A percentile compares a stretch with the other conserved stretches of the same genome.
Evolutionary conservation across 2,888 invertebrate genomes (phyloP).

Genomic region (Scaptomyza reducta): DNA sequence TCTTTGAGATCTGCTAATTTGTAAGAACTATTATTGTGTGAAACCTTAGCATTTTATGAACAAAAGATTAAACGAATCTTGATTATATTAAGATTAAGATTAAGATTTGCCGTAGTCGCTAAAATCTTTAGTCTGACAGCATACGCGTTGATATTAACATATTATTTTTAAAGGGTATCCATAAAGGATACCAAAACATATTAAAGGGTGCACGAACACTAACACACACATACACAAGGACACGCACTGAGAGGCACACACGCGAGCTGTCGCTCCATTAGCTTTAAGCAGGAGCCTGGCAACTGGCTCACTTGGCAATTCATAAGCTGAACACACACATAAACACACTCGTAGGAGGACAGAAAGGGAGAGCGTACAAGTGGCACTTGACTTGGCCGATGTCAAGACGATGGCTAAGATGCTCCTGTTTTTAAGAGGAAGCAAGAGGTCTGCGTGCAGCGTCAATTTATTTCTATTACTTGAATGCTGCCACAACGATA

Average conservation of each 20-base stretch:
- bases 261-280: constrained; percentile 58
- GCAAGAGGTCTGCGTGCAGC: constrained; percentile 53
- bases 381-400: constrained; percentile 49
- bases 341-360: constrained; percentile 8
- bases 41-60: too few species aligned
- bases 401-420: constrained; percentile 48
- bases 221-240: constrained; percentile 10
- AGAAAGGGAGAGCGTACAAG: constrained; percentile 25
- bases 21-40: too few species aligned
- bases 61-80: too few species aligned
- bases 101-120: background rate
- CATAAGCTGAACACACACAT: constrained; percentile 56
- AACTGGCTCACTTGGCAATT: constrained; percentile 70
- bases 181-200: constrained; percentile 10
- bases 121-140: background rate
- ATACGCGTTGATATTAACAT: background rate
- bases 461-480: constrained; percentile 73
- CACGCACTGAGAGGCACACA: constrained; percentile 5
- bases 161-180: background rate
- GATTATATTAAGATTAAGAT: too few species aligned
- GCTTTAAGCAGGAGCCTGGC: constrained; percentile 67
- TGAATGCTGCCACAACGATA: constrained; percentile 25
- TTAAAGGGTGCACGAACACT: constrained; percentile 1
- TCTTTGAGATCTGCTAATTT: too few species aligned
- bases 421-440: constrained; percentile 7